Evolutionary conservation across 1,140 invertebrate genomes (phyloP), one percentile per base, ranked within the genome.

Genomic region (Halesus radiatus): DNA sequence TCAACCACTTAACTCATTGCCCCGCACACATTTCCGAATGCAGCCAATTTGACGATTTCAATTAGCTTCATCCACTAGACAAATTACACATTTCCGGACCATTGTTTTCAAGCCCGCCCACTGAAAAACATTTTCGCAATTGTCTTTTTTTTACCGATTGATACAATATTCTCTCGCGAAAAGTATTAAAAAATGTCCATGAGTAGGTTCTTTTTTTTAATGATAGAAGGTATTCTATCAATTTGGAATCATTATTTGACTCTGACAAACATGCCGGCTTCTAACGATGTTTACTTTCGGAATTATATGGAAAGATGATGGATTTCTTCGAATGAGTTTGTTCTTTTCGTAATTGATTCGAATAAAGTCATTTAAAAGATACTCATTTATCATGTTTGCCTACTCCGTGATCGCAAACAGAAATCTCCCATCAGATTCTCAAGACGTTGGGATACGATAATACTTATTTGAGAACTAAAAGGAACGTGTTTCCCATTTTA

Each of bases 11-110:
- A 45, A 70, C 32, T 45, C 66, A 70, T 70, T 50, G 18, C n/a
- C 23, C 7, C 6, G 32, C 66, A 7, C 37, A 20, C 66, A 70
- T 70, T 70, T 70, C n/a, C 66, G 32, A 70, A 52, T 70, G 66
- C 66, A 70, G 8, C 32, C 66, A 70, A 70, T 70, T 70, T 70
- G 66, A 37, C 66, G 66, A 70, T 70, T 70, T 70, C 66, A 70
- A 70, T 70, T 52, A 70, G 37, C 66, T 70, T 10, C 66, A 45
- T 45, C 66, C 37, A 70, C 37, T 64, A 45, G 62, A 29, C 62
- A 15, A 37, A 37, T 45, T 37, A 68, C 16, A 68, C 54, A 18
- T 45, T 45, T 3, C 37, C 37, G 5, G 10, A 3, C 37, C 37
- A 45, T 37, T 45, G 37, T 45, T 45, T 45, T 10, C 37, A 45